Conservation (phyloP, 2,113 vertebrate species). For the Microcebus ravelobensis region DNA sequence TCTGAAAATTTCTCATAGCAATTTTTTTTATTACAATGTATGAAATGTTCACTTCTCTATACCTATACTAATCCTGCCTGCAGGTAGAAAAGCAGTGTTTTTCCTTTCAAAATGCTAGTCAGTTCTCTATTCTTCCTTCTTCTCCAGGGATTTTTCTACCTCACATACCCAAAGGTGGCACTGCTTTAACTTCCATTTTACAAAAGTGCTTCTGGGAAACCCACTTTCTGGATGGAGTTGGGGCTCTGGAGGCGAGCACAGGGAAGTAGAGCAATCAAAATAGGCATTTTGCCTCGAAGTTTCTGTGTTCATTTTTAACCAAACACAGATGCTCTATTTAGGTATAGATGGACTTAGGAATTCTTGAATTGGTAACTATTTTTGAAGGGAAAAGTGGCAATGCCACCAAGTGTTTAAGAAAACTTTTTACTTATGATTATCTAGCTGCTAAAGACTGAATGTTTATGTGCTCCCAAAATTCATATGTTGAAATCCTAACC, state of each 20-base stretch:
- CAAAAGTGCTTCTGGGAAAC: not conserved
- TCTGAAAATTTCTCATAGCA: not conserved
- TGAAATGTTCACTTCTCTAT: not conserved
- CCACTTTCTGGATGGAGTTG: not conserved
- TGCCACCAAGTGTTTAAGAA: not conserved
- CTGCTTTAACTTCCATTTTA: not conserved
- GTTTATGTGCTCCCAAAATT: not conserved
- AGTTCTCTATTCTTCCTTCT: not conserved
- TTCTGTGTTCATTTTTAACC: not conserved
- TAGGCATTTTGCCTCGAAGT: not conserved
- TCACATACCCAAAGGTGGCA: not conserved
- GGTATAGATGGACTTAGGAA: not conserved
- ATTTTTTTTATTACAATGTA: not conserved
- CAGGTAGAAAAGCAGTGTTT: not conserved
- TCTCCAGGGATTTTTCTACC: not conserved
- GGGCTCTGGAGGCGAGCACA: not conserved
- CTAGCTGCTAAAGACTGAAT: not conserved
- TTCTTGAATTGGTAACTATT: not conserved
- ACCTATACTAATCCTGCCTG: not conserved
- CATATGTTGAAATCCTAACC: not conserved
- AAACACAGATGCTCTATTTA: not conserved
- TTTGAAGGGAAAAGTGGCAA: constrained; percentile 31
- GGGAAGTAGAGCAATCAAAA: not conserved
- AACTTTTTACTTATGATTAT: not conserved
- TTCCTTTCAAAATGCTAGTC: not conserved